A percentile compares a stretch with the other conserved stretches of the same genome.
Conservation (phyloP, 2,113 vertebrate genomes). For the Picathartes gymnocephalus region DNA sequence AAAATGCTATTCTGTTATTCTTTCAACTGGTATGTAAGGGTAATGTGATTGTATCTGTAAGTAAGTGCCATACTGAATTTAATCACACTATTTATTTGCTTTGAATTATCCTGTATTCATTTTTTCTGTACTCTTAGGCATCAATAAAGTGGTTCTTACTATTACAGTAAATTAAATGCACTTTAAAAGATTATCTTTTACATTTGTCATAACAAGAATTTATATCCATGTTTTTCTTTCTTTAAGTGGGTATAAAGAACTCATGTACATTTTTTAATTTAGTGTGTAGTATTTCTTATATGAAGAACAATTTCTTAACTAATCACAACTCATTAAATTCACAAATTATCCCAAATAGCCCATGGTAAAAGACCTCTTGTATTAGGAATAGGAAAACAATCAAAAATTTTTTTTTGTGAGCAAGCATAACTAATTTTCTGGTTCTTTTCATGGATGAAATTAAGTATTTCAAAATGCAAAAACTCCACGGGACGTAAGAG, state of each 20-base stretch:
- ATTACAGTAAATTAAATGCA: constrained; percentile 70
- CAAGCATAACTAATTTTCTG: constrained; percentile 30
- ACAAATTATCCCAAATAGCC: constrained; percentile 63
- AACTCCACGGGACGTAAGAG: not conserved
- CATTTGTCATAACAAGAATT: constrained; percentile 75
- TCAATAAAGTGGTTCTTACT: constrained; percentile 55
- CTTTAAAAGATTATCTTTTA: constrained; percentile 69
- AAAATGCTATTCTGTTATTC: constrained; percentile 59
- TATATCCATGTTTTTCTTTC: constrained; percentile 51
- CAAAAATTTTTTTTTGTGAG: constrained; percentile 3
- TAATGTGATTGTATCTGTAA: constrained; percentile 59
- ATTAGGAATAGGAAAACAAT: not conserved
- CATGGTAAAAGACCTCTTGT: constrained; percentile 43
- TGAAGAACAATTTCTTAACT: constrained; percentile 54
- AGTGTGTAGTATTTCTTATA: constrained; percentile 66
- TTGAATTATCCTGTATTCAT: constrained; percentile 66
- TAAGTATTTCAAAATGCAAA: not conserved
- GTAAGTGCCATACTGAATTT: constrained; percentile 62
- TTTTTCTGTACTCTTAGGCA: constrained; percentile 56
- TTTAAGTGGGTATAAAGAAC: constrained; percentile 69
- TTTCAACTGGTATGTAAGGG: constrained; percentile 39
- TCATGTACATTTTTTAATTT: constrained; percentile 70
- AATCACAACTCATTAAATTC: constrained; percentile 73
- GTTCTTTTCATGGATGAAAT: constrained; percentile 17
- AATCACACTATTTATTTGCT: constrained; percentile 71